Conservation (phyloP, 2,888 invertebrate genomes). For the Tanypteryx hageni region DNA sequence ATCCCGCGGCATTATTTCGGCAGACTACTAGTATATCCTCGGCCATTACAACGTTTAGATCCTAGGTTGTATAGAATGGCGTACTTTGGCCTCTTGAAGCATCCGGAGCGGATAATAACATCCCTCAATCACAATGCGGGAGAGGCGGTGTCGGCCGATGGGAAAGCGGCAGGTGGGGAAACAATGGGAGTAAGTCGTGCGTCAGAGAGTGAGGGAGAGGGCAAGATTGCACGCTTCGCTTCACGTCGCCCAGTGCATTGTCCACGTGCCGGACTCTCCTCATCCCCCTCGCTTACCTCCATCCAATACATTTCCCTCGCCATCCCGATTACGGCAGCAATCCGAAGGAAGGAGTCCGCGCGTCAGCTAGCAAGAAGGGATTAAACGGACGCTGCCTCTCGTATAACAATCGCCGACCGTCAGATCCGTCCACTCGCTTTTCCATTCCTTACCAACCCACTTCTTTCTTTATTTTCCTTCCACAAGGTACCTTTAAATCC, state of each 20-base stretch:
- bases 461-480: neutral
- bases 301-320: neutral
- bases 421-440: neutral
- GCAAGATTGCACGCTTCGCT: neutral
- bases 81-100: slow-evolving; percentile 24
- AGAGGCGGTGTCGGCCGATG: slow-evolving; percentile 26
- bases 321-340: slow-evolving; percentile 1
- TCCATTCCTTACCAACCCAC: neutral
- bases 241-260: slow-evolving; percentile 10
- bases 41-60: neutral
- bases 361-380: neutral
- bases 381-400: neutral
- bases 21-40: neutral
- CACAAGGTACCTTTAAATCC: too few species aligned
- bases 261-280: neutral
- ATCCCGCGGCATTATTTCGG: neutral
- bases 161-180: slow-evolving; percentile 25
- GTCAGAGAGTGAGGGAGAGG: neutral
- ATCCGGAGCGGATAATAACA: slow-evolving; percentile 28
- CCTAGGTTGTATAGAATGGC: slow-evolving; percentile 11
- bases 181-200: neutral
- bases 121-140: slow-evolving; percentile 32
- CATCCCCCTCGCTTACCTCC: neutral
- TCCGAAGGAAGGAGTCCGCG: neutral
- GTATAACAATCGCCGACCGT: neutral